A percentile compares a stretch with the other conserved stretches of the same genome.
These are phyloP conservation scores for Saturnia pavonia DNA, from an alignment of 2,888 invertebrate genomes.

Conservation along the genomic window DNA sequence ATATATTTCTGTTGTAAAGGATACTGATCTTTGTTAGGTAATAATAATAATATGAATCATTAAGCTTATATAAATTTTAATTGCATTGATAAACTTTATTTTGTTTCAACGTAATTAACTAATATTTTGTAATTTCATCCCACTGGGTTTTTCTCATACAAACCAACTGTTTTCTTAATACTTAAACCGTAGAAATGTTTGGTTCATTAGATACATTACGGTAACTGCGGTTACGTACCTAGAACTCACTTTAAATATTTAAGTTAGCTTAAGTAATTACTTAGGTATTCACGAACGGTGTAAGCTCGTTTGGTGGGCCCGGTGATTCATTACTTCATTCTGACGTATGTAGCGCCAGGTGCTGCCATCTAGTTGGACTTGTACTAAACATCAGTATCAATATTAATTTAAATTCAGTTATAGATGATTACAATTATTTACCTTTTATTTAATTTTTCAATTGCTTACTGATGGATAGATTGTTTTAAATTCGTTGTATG, in stretches of 20 bases:
- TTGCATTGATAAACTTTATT: too few species aligned
- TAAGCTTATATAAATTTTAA: too few species aligned
- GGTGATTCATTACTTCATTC: slow-evolving; percentile 21
- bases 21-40: too few species aligned
- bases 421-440: too few species aligned
- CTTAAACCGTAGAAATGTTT: slow-evolving; percentile 23
- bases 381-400: neutral
- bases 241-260: slow-evolving; percentile 56
- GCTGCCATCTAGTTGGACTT: slow-evolving; percentile 5
- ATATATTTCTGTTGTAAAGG: too few species aligned
- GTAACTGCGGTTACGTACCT: slow-evolving; percentile 31
- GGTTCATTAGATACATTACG: slow-evolving; percentile 46
- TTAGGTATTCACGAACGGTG: slow-evolving; percentile 18
- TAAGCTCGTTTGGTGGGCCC: slow-evolving; percentile 15
- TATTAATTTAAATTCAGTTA: neutral
- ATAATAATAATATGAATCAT: too few species aligned
- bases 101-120: too few species aligned
- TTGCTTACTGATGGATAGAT: too few species aligned
- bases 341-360: neutral
- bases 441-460: too few species aligned
- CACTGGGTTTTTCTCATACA: neutral
- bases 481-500: too few species aligned
- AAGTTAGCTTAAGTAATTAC: slow-evolving; percentile 57
- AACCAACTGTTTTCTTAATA: slow-evolving; percentile 19
- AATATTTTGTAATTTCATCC: neutral